Conservation (phyloP, 2,888 invertebrate species). For the Kryphioiulus occultus region DNA sequence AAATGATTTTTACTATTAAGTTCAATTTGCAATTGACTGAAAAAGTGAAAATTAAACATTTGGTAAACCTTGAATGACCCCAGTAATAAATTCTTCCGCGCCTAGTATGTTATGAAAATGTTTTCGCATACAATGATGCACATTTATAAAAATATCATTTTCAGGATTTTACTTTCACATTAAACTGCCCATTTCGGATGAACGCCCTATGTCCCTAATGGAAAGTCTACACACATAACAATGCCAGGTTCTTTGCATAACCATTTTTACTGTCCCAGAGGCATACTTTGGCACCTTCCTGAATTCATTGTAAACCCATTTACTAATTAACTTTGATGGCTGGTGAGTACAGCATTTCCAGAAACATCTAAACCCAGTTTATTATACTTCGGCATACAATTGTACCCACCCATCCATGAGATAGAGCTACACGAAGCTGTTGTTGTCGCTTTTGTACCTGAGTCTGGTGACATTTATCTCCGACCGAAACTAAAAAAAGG, state of each 20-base stretch:
- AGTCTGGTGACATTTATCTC: neutral
- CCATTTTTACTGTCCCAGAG: conserved; percentile 10
- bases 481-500: neutral
- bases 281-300: conserved; percentile 37
- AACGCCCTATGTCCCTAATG: neutral
- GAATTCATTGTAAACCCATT: conserved; percentile 40
- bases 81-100: too few relatives aligned
- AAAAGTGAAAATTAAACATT: neutral
- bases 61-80: neutral
- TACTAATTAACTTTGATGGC: conserved; percentile 42
- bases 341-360: neutral
- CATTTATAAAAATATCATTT: neutral
- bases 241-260: neutral
- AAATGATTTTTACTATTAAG: neutral
- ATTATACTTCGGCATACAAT: neutral
- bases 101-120: too few relatives aligned
- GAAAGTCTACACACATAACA: neutral
- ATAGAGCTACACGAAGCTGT: neutral
- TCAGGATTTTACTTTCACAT: neutral
- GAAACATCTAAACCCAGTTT: neutral
- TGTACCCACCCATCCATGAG: neutral
- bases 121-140: too few relatives aligned
- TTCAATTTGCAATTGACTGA: neutral
- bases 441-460: neutral
- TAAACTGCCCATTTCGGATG: neutral